Conservation (phyloP, 1,140 invertebrate genomes). For the Zophobas morio region DNA sequence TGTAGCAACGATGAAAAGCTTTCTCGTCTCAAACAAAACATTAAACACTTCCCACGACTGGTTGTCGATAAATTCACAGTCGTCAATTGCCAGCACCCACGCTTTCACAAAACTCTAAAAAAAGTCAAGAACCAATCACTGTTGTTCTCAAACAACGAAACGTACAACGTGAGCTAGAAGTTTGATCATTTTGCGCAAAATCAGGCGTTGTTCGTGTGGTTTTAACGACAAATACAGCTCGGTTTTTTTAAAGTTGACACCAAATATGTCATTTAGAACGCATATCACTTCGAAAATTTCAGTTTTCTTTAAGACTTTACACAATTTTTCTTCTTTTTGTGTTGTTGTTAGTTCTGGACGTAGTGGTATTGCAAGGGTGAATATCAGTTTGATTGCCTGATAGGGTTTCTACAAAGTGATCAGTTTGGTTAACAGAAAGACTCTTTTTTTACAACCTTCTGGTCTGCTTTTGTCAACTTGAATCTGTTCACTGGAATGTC, state of each 20-base stretch:
- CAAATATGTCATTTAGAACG: slow-evolving; percentile 71
- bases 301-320: slow-evolving; percentile 60
- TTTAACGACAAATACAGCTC: slow-evolving; percentile 61
- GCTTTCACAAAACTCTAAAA: slow-evolving; percentile 64
- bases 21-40: slow-evolving; percentile 65
- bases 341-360: slow-evolving; percentile 58
- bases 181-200: slow-evolving; percentile 65
- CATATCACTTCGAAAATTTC: slow-evolving; percentile 66
- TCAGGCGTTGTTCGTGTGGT: slow-evolving; percentile 61
- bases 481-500: slow-evolving; percentile 63
- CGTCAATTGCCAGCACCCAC: slow-evolving; percentile 71
- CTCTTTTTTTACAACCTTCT: slow-evolving; percentile 56
- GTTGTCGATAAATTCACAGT: slow-evolving; percentile 70
- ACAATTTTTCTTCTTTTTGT: slow-evolving; percentile 68
- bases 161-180: slow-evolving; percentile 34
- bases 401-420: slow-evolving; percentile 65
- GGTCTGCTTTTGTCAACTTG: slow-evolving; percentile 53
- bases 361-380: slow-evolving; percentile 49
- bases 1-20: slow-evolving; percentile 57
- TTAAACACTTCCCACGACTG: slow-evolving; percentile 71
- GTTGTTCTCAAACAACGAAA: too few relatives aligned
- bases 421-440: slow-evolving; percentile 12
- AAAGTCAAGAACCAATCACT: not conserved
- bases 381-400: slow-evolving; percentile 67
- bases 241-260: slow-evolving; percentile 69